phyloP scores from a whole-genome alignment of 1,140 invertebrate species.

The Doryteuthis pealeii region DNA sequence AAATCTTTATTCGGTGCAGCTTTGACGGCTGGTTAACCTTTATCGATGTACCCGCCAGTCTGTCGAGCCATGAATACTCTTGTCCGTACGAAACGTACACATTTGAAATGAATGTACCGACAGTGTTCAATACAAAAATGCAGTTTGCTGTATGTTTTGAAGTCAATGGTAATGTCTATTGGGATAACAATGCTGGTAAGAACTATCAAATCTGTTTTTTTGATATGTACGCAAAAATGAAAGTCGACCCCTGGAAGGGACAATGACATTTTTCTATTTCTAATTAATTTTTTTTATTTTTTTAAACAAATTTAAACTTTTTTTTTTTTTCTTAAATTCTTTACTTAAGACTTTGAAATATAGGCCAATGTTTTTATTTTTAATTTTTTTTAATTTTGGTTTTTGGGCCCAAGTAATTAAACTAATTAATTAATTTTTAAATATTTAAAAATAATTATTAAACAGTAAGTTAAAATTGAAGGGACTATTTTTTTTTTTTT shows the following conservation, averaged over 20 bases:
- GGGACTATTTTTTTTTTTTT: too few relatives aligned
- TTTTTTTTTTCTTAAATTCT: too few relatives aligned
- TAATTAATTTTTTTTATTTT: too few relatives aligned
- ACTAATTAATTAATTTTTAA: too few relatives aligned
- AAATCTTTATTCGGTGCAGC: not conserved
- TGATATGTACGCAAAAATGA: conserved; percentile 6
- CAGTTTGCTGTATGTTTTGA: conserved; percentile 90
- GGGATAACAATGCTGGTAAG: conserved; percentile 84
- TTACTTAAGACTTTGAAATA: too few relatives aligned
- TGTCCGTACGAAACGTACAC: conserved; percentile 86
- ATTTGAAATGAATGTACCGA: conserved; percentile 79
- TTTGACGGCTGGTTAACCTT: not conserved
- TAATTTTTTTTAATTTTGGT: too few relatives aligned
- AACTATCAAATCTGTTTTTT: conserved; percentile 67
- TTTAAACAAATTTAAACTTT: too few relatives aligned
- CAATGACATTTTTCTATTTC: not conserved
- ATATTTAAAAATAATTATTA: too few relatives aligned
- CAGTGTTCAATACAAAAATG: conserved; percentile 60
- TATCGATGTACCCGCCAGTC: conserved; percentile 36
- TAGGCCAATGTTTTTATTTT: too few relatives aligned
- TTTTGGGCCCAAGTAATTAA: too few relatives aligned
- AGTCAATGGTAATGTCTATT: conserved; percentile 73
- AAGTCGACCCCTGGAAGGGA: conserved; percentile 5
- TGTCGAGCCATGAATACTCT: conserved; percentile 26
- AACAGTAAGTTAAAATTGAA: too few relatives aligned